These are phyloP conservation scores for Poecilia gillii DNA, from an alignment of 2,797 vertebrate species.

Conservation along the genomic window DNA sequence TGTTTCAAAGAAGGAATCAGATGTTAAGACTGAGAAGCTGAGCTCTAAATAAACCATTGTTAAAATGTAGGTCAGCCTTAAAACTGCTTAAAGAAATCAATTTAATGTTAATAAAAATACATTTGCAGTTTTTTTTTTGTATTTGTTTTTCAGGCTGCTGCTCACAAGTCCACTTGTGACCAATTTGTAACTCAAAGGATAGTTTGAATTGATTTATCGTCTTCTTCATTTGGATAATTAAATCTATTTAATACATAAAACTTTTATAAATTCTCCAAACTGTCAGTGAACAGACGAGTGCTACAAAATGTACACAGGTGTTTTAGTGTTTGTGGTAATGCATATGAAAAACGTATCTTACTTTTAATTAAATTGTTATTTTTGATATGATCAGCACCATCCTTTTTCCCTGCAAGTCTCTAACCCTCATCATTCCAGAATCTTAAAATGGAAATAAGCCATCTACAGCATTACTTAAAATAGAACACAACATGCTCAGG, in stretches of 20 bases:
- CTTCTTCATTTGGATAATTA: not conserved
- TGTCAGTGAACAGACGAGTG: not conserved
- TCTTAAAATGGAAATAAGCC: not conserved
- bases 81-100: constrained; percentile 11
- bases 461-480: not conserved
- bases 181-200: not conserved
- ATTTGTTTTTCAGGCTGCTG: not conserved
- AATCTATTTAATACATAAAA: not conserved
- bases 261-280: not conserved
- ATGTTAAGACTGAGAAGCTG: not conserved
- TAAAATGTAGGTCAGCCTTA: not conserved
- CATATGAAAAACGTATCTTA: no score
- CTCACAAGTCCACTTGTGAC: not conserved
- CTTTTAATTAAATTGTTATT: not conserved
- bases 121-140: not conserved
- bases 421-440: not conserved
- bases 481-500: not conserved
- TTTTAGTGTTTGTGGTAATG: not conserved
- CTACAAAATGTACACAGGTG: not conserved
- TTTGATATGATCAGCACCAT: not conserved
- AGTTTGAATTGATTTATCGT: not conserved
- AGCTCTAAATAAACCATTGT: not conserved
- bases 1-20: constrained; percentile 1
- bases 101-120: constrained; percentile 2
- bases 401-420: not conserved